Base-by-base conservation (phyloP, 2,888 invertebrate species). In the Beris chalybata region DNA sequence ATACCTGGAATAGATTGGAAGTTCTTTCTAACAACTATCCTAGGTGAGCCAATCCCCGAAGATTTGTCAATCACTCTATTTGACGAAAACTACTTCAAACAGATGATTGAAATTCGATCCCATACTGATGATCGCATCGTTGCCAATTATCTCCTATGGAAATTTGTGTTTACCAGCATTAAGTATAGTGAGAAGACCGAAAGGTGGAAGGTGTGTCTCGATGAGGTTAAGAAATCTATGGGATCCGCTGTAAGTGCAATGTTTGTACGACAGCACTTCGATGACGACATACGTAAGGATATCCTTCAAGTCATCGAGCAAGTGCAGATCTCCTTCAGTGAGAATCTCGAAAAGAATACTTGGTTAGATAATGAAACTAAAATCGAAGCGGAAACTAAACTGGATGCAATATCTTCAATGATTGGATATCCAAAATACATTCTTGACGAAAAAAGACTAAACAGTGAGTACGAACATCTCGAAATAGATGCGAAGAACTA, bases 321-420 rank as follows among this genome's bases (percentile, higher is more conserved):
- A 75, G 85, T 97, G 0, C 83, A 93, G 44, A 85, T 85, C 31
- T 93, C 96, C 0, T 97, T 97, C 79, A 91, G 91, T 75, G 85
- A 86, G 64, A 91, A 95, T 75, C 84, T 97, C 7, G 85, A 86
- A 70, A 88, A 91, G 69, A 81, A 95, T 66, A 86, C 88, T 58
- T 97, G 97, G 97, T 96, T 97, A 94, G 96, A 97, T 75, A 81
- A 85, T 3, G 89, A 92, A 75, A 97, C 97, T 0, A 85, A 90
- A 69, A 81, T 84, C 38, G 86, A 91, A 4, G 96, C 96, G 0
- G 87, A 90, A 71, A 87, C 88, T 6, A 97, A 97, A 78, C 95
- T 94, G 0, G 90, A 93, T 76, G 90, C 93, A 3, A 95, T 95
- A 67, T 89, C 91, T 45, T 93, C 95, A 75, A 93, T 94, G 90